Percentiles rank a stretch among this genome's conserved stretches.
These are phyloP conservation scores for Hypanus sabinus DNA, from an alignment of 2,113 vertebrate species.

Conservation along the genomic window DNA sequence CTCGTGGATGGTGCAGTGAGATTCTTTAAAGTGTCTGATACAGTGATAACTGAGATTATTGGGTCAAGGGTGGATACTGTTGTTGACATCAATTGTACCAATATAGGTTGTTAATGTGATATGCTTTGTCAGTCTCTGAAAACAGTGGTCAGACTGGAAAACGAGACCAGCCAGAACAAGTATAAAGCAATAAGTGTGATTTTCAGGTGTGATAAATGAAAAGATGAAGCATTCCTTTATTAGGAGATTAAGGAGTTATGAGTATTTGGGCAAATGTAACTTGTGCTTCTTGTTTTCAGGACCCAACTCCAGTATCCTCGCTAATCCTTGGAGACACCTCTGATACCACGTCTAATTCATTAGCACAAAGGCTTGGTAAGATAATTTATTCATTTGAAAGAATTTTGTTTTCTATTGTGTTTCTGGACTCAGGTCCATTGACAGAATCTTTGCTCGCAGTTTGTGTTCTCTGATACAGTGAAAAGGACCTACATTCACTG, in stretches of 20 bases:
- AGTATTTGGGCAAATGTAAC: not conserved
- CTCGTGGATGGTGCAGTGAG: not conserved
- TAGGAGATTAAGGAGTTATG: not conserved
- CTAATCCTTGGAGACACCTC: slow-evolving; percentile 78
- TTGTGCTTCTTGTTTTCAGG: slow-evolving; percentile 57
- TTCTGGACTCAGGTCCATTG: not conserved
- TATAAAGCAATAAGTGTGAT: not conserved
- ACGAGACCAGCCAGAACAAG: not conserved
- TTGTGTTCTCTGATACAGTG: not conserved
- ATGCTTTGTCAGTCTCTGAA: not conserved
- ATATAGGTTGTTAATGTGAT: not conserved
- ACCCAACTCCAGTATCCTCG: slow-evolving; percentile 72
- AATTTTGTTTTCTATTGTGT: not conserved
- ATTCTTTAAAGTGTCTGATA: not conserved
- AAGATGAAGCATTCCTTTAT: not conserved
- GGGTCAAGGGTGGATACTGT: too few species aligned
- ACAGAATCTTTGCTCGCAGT: not conserved
- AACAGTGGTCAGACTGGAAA: not conserved
- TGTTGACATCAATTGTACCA: too few species aligned
- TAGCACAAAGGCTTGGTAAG: slow-evolving; percentile 83
- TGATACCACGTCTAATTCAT: slow-evolving; percentile 65
- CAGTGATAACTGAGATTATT: too few species aligned
- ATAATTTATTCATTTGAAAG: not conserved
- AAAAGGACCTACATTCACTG: not conserved
- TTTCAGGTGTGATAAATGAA: not conserved